These are phyloP conservation scores for Cygnus buccinator DNA, from an alignment of 2,113 vertebrate species.

Conservation along the genomic window DNA sequence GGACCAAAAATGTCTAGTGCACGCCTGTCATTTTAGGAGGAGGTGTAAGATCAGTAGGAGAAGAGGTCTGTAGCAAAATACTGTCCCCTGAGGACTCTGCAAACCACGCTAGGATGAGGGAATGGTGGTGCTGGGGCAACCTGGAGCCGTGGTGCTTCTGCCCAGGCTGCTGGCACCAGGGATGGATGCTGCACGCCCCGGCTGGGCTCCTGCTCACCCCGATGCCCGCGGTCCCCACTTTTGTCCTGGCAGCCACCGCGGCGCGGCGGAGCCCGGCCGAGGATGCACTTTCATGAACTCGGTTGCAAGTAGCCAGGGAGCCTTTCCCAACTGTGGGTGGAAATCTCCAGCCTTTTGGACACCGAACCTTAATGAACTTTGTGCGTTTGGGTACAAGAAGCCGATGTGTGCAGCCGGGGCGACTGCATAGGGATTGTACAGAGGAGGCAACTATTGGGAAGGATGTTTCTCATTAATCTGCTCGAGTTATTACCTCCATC, in stretches of 20 bases:
- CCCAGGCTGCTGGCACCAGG: background rate
- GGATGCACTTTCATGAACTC: background rate
- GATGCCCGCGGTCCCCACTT: background rate
- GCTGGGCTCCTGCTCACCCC: background rate
- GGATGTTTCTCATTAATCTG: background rate
- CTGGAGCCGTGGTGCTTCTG: background rate
- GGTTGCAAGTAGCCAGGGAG: background rate
- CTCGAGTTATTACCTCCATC: constrained; percentile 41
- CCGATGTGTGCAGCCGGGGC: background rate
- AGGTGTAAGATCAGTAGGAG: background rate
- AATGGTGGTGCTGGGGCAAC: background rate
- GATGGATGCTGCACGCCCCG: fast-evolving
- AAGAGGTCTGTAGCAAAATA: background rate
- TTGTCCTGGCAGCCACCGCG: fast-evolving
- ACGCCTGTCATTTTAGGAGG: background rate
- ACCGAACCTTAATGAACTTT: background rate
- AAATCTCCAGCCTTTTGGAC: background rate
- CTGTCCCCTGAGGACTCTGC: background rate
- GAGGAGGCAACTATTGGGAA: background rate
- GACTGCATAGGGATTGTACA: background rate
- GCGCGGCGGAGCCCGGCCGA: background rate
- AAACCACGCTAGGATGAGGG: background rate
- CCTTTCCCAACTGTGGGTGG: background rate
- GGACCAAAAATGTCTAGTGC: fast-evolving
- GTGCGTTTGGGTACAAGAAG: background rate